Evolutionary conservation across 2,888 invertebrate genomes (phyloP).

Genomic region (Lasioglossum zephyrum): DNA sequence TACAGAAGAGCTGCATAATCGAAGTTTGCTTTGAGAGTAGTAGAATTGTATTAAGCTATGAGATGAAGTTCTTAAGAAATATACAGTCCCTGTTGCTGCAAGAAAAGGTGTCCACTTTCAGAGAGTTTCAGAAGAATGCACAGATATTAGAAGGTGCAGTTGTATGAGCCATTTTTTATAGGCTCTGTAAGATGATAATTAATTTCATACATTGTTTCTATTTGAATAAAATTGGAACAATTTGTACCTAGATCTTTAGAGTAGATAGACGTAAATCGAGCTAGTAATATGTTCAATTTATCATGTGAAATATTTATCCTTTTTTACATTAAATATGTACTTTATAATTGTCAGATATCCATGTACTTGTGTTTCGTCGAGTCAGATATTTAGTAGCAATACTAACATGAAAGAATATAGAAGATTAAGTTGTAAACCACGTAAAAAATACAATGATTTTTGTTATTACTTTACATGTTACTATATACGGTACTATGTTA

Average conservation of each 20-base stretch:
- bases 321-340: neutral
- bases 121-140: slow-evolving; percentile 71
- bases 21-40: slow-evolving; percentile 57
- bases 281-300: neutral
- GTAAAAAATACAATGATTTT: neutral
- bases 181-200: slow-evolving; percentile 44
- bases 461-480: neutral
- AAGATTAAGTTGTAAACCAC: neutral
- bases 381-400: neutral
- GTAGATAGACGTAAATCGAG: neutral
- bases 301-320: neutral
- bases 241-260: neutral
- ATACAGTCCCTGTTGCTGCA: slow-evolving; percentile 66
- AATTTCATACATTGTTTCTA: neutral
- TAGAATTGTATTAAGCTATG: slow-evolving; percentile 68
- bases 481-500: neutral
- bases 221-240: neutral
- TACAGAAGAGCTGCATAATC: slow-evolving; percentile 56
- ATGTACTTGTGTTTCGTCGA: neutral
- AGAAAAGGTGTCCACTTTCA: slow-evolving; percentile 71
- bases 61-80: slow-evolving; percentile 70
- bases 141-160: slow-evolving; percentile 66
- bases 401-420: neutral
- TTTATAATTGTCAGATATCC: neutral
- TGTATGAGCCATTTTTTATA: slow-evolving; percentile 44